These are phyloP conservation scores for Sarcophaga caerulescens DNA, from an alignment of 2,888 invertebrate species.

Conservation along the genomic window DNA sequence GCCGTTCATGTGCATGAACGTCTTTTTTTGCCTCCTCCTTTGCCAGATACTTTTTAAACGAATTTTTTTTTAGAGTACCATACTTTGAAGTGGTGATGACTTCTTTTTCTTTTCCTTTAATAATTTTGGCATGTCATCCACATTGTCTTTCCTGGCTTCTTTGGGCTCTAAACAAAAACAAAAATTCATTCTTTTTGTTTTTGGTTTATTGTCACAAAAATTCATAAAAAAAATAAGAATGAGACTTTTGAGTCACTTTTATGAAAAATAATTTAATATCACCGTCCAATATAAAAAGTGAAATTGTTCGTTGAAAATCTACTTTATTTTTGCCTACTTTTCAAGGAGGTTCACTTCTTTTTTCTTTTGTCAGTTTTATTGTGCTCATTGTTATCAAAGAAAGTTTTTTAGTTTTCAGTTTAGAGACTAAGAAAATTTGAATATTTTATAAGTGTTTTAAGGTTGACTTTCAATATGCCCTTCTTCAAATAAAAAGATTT, in stretches of 20 bases:
- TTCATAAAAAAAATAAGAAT: constrained; percentile 44
- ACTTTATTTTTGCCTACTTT: constrained; percentile 58
- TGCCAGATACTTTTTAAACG: not conserved
- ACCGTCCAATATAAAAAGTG: constrained; percentile 49
- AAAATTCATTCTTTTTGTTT: not conserved
- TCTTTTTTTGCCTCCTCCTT: constrained; percentile 20
- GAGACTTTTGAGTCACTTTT: constrained; percentile 55
- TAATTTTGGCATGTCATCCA: constrained; percentile 38
- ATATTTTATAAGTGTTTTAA: not conserved
- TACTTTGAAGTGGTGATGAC: constrained; percentile 16
- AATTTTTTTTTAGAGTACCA: constrained; percentile 13
- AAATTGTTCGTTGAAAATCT: constrained; percentile 64
- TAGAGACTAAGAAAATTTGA: not conserved
- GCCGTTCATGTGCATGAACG: constrained; percentile 31
- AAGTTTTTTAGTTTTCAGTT: not conserved
- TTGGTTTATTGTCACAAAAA: constrained; percentile 1
- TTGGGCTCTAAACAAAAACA: constrained; percentile 16
- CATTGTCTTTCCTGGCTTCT: constrained; percentile 55
- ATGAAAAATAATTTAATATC: constrained; percentile 54
- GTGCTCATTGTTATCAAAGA: not conserved
- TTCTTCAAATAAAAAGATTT: not conserved
- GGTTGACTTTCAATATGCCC: not conserved
- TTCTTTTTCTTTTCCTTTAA: not conserved
- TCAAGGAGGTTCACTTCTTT: constrained; percentile 22
- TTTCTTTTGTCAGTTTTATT: not conserved